Conservation (phyloP, 2,113 vertebrate genomes). For the Bucco capensis region DNA sequence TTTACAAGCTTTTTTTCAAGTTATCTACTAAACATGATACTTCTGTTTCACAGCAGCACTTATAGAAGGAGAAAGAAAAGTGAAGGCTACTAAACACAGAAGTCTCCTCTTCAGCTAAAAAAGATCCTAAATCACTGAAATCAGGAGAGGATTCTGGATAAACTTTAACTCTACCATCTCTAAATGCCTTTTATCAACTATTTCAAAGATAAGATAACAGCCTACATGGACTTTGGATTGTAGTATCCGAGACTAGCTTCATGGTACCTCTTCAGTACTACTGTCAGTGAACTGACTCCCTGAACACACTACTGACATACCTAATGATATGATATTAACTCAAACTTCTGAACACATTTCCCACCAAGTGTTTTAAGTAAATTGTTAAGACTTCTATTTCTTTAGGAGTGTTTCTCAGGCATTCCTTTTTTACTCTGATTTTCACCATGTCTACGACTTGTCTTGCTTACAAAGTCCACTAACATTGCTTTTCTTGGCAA, state of each 20-base stretch:
- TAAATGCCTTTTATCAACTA: not conserved
- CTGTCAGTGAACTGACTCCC: not conserved
- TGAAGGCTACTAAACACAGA: not conserved
- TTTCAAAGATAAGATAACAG: not conserved
- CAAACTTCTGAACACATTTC: not conserved
- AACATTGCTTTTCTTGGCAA: not conserved
- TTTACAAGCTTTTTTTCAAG: not conserved
- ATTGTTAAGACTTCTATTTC: not conserved
- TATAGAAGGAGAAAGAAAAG: not conserved
- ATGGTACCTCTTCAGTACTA: not conserved
- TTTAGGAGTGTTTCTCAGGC: not conserved
- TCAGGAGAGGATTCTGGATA: not conserved
- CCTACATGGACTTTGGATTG: not conserved
- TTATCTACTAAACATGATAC: not conserved
- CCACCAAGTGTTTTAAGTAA: not conserved
- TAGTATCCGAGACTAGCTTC: not conserved
- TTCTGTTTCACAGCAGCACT: not conserved
- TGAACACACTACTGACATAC: not conserved
- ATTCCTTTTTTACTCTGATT: not conserved
- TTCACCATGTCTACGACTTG: not conserved
- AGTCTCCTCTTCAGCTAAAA: not conserved
- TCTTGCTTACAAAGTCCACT: not conserved
- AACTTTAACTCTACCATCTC: constrained; percentile 21
- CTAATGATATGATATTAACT: not conserved
- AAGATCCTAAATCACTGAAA: not conserved